Percentiles rank a stretch among this genome's conserved stretches.
Conservation (phyloP, 2,888 invertebrate genomes). For the Pseudococcus jackbeardsleyi region DNA sequence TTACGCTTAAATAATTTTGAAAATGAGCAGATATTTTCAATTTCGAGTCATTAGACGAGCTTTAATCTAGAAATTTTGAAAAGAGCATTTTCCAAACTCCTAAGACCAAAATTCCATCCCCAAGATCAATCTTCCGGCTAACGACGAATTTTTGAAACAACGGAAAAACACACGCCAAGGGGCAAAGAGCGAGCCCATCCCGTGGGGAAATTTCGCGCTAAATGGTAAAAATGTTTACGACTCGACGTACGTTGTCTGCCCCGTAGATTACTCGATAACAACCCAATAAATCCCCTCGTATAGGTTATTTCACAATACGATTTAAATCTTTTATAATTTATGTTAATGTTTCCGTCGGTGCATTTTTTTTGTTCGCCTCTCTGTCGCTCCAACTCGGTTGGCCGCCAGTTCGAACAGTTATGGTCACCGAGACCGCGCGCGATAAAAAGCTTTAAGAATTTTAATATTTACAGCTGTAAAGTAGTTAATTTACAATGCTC, state of each 20-base stretch:
- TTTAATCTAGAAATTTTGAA: no score
- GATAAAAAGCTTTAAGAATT: constrained; percentile 50
- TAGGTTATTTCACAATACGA: constrained; percentile 45
- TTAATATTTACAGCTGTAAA: constrained; percentile 55
- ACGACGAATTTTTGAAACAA: no score
- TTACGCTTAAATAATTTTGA: no score
- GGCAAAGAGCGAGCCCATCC: neutral
- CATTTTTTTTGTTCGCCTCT: neutral
- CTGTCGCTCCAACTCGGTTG: neutral
- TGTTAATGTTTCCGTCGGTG: constrained; percentile 44
- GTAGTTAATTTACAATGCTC: constrained; percentile 54
- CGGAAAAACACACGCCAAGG: no score
- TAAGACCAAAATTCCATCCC: no score
- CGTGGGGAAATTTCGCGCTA: neutral
- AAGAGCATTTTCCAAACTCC: no score
- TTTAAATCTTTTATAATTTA: constrained; percentile 55
- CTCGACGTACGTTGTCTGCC: neutral
- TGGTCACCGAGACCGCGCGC: constrained; percentile 31
- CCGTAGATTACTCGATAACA: constrained; percentile 42
- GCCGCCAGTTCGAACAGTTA: constrained; percentile 27
- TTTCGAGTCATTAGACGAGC: no score
- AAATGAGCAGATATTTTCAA: no score
- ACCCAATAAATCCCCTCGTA: constrained; percentile 50
- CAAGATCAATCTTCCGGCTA: no score
- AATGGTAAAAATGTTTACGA: constrained; percentile 47